Evolutionary conservation across 2,113 vertebrate genomes (phyloP).

Genomic region (Thunnus thynnus): DNA sequence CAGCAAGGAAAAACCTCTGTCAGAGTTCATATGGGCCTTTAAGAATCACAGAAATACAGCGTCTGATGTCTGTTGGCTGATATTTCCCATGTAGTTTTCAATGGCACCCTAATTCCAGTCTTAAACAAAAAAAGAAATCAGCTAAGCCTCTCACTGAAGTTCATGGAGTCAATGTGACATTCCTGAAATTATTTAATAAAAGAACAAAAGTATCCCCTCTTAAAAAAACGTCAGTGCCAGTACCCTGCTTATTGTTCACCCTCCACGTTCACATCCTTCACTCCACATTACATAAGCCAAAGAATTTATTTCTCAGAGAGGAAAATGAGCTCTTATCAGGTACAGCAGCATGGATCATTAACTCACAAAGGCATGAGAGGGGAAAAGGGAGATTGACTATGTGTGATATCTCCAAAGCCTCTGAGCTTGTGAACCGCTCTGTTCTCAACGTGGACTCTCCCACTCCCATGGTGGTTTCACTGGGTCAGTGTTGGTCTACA

Average conservation of each 20-base stretch:
- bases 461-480: constrained; percentile 1
- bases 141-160: too few relatives aligned
- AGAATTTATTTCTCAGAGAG: constrained; percentile 18
- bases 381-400: constrained; percentile 19
- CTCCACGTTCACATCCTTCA: neutral
- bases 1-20: too few relatives aligned
- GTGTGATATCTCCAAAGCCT: constrained; percentile 31
- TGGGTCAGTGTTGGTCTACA: neutral
- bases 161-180: too few relatives aligned
- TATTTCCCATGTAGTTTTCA: too few relatives aligned
- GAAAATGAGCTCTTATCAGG: constrained; percentile 58
- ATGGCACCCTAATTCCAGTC: too few relatives aligned
- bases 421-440: constrained; percentile 23
- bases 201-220: neutral
- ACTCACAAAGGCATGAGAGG: constrained; percentile 16
- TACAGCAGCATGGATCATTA: constrained; percentile 43
- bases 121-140: too few relatives aligned
- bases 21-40: too few relatives aligned
- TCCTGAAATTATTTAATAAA: too few relatives aligned
- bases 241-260: neutral
- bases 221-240: too few relatives aligned
- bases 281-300: neutral
- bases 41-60: too few relatives aligned
- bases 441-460: constrained; percentile 6
- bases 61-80: too few relatives aligned